phyloP scores from a whole-genome alignment of 2,113 vertebrate genomes.

The Lamprotornis superbus region DNA sequence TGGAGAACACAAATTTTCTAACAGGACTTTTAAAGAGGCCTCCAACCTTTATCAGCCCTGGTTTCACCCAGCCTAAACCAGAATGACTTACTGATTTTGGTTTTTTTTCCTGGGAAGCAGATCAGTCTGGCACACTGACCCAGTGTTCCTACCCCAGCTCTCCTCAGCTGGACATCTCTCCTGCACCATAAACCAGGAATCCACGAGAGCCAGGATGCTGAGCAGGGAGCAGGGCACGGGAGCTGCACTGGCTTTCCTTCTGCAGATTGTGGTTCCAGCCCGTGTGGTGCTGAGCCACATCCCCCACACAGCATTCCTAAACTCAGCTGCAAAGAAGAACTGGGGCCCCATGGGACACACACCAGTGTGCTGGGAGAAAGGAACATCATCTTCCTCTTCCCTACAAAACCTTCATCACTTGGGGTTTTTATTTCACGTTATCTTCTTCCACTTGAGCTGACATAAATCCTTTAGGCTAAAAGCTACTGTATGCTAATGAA shows the following conservation, averaged over 20 bases:
- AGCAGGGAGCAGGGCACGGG: too few species aligned
- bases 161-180: constrained; percentile 56
- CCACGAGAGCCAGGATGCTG: too few species aligned
- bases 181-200: too few species aligned
- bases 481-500: neutral
- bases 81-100: neutral
- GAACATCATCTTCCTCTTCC: neutral
- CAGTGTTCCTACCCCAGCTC: constrained; percentile 39
- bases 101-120: neutral
- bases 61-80: constrained; percentile 5
- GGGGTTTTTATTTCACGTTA: neutral
- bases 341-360: neutral
- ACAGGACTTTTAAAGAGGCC: neutral
- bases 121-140: constrained; percentile 38
- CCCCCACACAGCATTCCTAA: neutral
- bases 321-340: neutral
- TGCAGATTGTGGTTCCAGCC: too few species aligned
- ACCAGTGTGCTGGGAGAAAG: neutral
- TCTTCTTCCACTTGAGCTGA: neutral
- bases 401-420: neutral
- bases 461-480: neutral
- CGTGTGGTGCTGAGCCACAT: neutral
- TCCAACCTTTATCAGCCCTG: constrained; percentile 16
- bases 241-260: too few species aligned
- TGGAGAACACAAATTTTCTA: constrained; percentile 54